Percentiles rank a stretch among this genome's conserved stretches.
These are phyloP conservation scores for Lasioglossum marginatum DNA, from an alignment of 2,888 invertebrate genomes.

Conservation along the genomic window DNA sequence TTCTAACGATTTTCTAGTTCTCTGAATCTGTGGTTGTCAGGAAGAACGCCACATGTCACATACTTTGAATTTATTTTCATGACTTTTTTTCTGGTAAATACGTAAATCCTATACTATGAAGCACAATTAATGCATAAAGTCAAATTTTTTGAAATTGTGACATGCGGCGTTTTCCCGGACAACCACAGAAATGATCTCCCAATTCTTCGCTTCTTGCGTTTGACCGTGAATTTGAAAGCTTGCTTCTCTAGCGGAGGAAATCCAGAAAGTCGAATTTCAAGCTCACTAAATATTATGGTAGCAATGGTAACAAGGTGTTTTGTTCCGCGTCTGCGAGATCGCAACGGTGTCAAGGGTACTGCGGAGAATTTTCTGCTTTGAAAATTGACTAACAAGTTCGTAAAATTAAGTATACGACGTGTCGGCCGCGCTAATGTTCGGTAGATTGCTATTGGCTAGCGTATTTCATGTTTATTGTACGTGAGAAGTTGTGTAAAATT, in stretches of 20 bases:
- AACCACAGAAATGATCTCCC: too few relatives aligned
- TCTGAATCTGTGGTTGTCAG: too few relatives aligned
- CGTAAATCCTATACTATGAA: too few relatives aligned
- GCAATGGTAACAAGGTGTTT: background rate
- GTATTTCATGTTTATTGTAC: background rate
- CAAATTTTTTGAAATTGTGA: too few relatives aligned
- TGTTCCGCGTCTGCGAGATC: background rate
- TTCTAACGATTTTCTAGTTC: too few relatives aligned
- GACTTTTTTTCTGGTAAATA: too few relatives aligned
- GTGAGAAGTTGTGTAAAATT: background rate
- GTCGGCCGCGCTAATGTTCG: background rate
- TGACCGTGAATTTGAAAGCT: constrained; percentile 82
- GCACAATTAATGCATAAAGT: too few relatives aligned
- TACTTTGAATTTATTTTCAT: too few relatives aligned
- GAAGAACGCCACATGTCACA: too few relatives aligned
- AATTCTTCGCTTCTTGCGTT: constrained; percentile 72
- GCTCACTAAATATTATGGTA: background rate
- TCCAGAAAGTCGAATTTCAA: background rate
- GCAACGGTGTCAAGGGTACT: background rate
- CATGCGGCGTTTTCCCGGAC: too few relatives aligned
- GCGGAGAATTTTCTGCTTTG: background rate
- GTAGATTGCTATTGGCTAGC: background rate
- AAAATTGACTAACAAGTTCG: background rate
- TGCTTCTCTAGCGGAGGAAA: constrained; percentile 42
- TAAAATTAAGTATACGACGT: background rate